Evolutionary conservation across 1,140 invertebrate genomes (phyloP), one percentile per base, ranked within the genome.

Genomic region (Apis mellifera): DNA sequence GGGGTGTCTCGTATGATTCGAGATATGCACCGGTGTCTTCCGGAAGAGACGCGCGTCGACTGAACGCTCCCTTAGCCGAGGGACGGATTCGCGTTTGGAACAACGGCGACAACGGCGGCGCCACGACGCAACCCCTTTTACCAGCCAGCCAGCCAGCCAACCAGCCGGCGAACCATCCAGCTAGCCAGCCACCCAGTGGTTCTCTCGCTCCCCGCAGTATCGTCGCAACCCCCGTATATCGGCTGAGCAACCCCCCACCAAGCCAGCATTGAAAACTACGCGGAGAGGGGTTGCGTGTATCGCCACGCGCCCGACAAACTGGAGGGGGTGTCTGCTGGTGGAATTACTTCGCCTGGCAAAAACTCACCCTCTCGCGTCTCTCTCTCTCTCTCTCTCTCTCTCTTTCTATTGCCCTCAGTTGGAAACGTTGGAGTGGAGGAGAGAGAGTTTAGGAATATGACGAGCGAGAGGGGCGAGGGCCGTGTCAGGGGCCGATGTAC

Each of bases 331-430:
- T 90, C 90, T 91, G 90, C 89, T 72, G 83, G 65, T 83, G 84
- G 85, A 90, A 91, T 90, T 89, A 90, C 89, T 91, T 87, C 84
- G 86, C 76, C 78, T 78, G 81, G 77, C 76, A 88, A 88, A 88
- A 88, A 88, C 80, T 78, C 64, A 66, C 77, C 86, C 73, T 21
- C 52, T 19, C 32, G 55, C 59, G 23, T 69, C 65, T 64, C 62
- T 17, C 1, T 48, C 57, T 50, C 19, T 2, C 21, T 15, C 62
- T 12, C 50, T 23, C 17, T 12, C 32, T n/a, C 62, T 54, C 48
- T 62, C 52, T 9, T 76, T 5, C 1, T 19, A 8, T 55, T 32
- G 52, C 12, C 52, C 9, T 55, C 21, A 19, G 70, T 26, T 71
- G n/a, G 17, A 32, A 55, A 52, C 32, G 32, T 5, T 5, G 5